Evolutionary conservation across 2,797 vertebrate species (phyloP), one percentile per base, ranked within the genome.

Genomic region (Sphaeramia orbicularis): DNA sequence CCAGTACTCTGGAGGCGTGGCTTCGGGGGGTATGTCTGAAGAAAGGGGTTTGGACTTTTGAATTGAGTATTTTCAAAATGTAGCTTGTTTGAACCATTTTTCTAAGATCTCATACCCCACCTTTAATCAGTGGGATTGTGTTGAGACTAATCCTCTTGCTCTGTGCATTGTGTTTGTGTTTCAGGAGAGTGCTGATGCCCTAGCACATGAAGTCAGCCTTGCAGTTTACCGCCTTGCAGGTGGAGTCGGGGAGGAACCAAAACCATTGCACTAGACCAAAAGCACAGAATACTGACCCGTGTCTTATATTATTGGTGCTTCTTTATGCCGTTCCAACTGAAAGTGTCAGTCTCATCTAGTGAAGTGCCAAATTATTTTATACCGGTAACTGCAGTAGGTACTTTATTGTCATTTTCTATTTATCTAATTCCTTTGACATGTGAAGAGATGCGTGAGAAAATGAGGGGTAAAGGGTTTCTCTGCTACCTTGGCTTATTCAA

Each of bases 151-250:
- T 43, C 5, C 2, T 16, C 4, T 9, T 35, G 43, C 11, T 57
- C 49, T 44, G 21, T 11, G 6, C 52, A 10, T 14, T 72, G 1
- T 74, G 1, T 84, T 47, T 81, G 24, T 79, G 54, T 82, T 86
- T 48, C 83, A 99, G 98, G 96, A 95, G 82, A 94, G 83, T 15
- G 95, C 96, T 0, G 96, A 99, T 45, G 83, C 76, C 57, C 93
- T 99, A 2, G 97, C 96, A 45, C 90, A 94, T 50, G 95, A 96
- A 90, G 96, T 99, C 57, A 96, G 96, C 81, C 83, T 97, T 53
- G 95, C 91, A 1, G 97, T 98, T 16, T 94, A 96, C 78, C 91
- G 88, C 32, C 91, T 96, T 0, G 96, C 97, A 16, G 96, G 96
- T 15, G 97, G 97, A 66, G 92, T 92, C 12, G 96, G 96, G 78